Base-by-base conservation (phyloP, 1,140 invertebrate genomes). In the Drosophila azteca region DNA sequence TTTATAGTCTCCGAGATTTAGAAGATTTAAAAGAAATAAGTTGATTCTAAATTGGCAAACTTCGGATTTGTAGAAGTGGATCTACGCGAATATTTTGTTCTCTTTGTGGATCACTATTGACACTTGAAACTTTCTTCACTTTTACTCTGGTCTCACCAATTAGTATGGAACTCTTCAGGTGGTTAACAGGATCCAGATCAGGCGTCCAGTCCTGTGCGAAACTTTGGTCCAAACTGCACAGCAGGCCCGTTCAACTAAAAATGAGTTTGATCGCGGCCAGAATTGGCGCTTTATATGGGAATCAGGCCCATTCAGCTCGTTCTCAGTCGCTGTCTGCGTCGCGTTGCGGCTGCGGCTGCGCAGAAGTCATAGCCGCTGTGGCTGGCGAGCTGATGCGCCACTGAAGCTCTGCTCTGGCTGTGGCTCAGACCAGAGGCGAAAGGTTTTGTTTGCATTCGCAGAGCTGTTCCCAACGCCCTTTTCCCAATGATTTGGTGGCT, bases 251-350 rank as follows among this genome's bases (percentile, higher is more conserved):
- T 61, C 44, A 67, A 79, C 74, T 81, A 48, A 59, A 77, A 85
- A 82, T 84, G 81, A 68, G 77, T 66, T 44, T 52, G 60, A 75
- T 68, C 69, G 66, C 82, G 78, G 46, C 62, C 60, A 81, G 78
- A 87, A 78, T 72, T 66, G 57, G 55, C 39, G 74, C 82, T 85
- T 85, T 85, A 87, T 81, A 78, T 83, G 81, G 65, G 78, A 80
- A 26, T 45, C 55, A 35, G 55, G 29, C 24, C 60, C 64, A 82
- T 71, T 72, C 78, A 70, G 54, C 54, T 59, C 82, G 80, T 85
- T 85, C 80, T 67, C 76, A 67, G 35, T 13, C 35, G 35, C 35
- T 1, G 11, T 39, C 11, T 13, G 35, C 35, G 35, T 39, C 35
- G 35, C 35, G 11, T 11, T 2, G 52, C 57, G 41, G 49, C 60